Evolutionary conservation across 2,797 vertebrate species (phyloP).

Genomic region (Tadarida brasiliensis): DNA sequence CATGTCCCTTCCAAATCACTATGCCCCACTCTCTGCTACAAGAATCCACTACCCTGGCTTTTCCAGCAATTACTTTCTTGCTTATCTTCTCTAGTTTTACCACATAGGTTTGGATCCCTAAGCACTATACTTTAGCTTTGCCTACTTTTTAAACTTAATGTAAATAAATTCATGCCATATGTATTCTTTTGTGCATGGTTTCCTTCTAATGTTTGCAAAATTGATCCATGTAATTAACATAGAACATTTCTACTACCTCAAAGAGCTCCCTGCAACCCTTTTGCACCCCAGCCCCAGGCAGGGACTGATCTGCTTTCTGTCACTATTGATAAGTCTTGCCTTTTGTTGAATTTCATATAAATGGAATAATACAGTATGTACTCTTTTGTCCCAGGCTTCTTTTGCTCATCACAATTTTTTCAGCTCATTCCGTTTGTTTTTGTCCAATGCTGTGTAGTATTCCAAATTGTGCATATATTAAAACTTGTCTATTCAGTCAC

Average conservation of each 20-base stretch:
- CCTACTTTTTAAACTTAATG: background rate
- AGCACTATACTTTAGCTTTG: constrained; percentile 31
- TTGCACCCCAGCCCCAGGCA: background rate
- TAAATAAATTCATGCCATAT: constrained; percentile 59
- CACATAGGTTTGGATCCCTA: background rate
- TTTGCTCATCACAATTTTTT: background rate
- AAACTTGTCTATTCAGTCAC: background rate
- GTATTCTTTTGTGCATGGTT: constrained; percentile 48
- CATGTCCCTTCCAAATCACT: background rate
- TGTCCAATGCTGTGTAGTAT: background rate
- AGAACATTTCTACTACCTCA: constrained; percentile 65
- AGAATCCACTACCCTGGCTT: constrained; percentile 25
- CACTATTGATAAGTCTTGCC: constrained; percentile 31
- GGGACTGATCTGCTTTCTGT: constrained; percentile 58
- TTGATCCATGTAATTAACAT: constrained; percentile 48
- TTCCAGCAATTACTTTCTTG: constrained; percentile 31
- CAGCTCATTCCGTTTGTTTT: background rate
- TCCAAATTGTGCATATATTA: background rate
- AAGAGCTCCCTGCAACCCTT: constrained; percentile 42
- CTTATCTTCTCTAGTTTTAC: constrained; percentile 54
- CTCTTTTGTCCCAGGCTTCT: background rate
- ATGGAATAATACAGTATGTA: background rate
- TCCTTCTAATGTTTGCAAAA: constrained; percentile 61
- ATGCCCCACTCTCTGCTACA: background rate
- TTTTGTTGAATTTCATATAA: background rate